Evolutionary conservation across 2,113 vertebrate species (phyloP).

Genomic region (Thinocorus orbignyianus): DNA sequence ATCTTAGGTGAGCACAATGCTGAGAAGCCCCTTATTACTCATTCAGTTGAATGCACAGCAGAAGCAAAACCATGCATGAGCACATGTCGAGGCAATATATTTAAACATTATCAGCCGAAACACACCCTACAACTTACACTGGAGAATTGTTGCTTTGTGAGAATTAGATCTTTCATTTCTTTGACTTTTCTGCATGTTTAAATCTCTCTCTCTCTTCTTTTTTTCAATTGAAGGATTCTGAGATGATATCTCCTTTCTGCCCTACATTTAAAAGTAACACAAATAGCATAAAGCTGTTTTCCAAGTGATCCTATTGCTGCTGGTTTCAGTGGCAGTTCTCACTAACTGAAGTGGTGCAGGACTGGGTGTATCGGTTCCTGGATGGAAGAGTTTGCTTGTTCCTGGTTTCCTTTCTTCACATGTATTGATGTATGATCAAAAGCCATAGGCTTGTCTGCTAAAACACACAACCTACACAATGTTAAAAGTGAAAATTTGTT

Average conservation of each 20-base stretch:
- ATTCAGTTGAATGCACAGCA: not conserved
- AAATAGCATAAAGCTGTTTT: not conserved
- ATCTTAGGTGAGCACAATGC: not conserved
- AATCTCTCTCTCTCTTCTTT: not conserved
- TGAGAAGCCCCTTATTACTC: not conserved
- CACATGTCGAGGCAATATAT: not conserved
- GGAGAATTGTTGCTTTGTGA: not conserved
- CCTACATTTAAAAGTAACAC: not conserved
- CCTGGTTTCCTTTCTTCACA: not conserved
- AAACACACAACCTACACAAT: not conserved
- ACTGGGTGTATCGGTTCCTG: not conserved
- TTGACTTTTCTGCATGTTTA: not conserved
- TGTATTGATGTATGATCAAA: not conserved
- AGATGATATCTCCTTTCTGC: not conserved
- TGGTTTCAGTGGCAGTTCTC: not conserved
- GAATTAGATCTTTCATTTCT: not conserved
- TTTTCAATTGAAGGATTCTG: not conserved
- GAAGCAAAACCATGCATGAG: not conserved
- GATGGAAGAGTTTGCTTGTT: not conserved
- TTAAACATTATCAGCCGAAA: not conserved
- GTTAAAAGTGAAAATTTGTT: not conserved
- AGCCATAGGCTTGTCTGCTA: not conserved
- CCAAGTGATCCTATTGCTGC: not conserved
- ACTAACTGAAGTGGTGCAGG: not conserved
- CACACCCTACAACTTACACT: not conserved